phyloP scores from a whole-genome alignment of 2,888 invertebrate species.

The Blera fallax region DNA sequence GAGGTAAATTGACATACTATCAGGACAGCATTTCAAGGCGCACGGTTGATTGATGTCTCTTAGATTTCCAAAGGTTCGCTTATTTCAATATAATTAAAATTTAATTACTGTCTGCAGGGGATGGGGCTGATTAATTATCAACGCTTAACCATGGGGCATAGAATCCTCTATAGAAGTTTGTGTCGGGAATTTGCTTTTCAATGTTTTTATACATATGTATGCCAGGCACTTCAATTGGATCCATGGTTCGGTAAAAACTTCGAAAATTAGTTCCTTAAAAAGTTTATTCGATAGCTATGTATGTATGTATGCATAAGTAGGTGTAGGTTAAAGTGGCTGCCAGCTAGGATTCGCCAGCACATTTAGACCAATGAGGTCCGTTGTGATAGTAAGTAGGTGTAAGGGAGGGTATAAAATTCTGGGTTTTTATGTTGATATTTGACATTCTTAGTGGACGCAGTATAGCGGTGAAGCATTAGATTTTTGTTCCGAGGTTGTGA shows the following conservation, averaged over 20 bases:
- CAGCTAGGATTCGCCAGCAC: too few relatives aligned
- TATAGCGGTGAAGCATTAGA: too few relatives aligned
- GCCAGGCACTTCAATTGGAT: not conserved
- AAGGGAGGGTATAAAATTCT: not conserved
- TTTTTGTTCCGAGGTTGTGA: too few relatives aligned
- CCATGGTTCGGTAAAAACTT: not conserved
- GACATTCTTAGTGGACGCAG: not conserved
- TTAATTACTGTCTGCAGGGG: conserved; percentile 18
- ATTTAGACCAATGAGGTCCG: too few relatives aligned
- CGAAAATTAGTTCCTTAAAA: not conserved
- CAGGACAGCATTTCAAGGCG: not conserved
- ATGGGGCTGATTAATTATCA: conserved; percentile 29
- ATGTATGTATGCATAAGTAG: too few relatives aligned
- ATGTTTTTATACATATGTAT: not conserved
- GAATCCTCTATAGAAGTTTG: not conserved
- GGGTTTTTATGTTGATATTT: not conserved
- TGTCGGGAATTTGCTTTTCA: not conserved
- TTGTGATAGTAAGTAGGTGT: too few relatives aligned
- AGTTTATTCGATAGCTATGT: not conserved
- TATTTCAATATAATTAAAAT: conserved; percentile 22
- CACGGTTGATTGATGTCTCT: conserved; percentile 32
- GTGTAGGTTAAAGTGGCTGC: too few relatives aligned
- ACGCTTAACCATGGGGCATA: not conserved
- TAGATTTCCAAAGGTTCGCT: not conserved
- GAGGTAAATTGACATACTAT: conserved; percentile 24